These are phyloP conservation scores for Andrena bicolor DNA, from an alignment of 2,888 invertebrate species.

Conservation along the genomic window DNA sequence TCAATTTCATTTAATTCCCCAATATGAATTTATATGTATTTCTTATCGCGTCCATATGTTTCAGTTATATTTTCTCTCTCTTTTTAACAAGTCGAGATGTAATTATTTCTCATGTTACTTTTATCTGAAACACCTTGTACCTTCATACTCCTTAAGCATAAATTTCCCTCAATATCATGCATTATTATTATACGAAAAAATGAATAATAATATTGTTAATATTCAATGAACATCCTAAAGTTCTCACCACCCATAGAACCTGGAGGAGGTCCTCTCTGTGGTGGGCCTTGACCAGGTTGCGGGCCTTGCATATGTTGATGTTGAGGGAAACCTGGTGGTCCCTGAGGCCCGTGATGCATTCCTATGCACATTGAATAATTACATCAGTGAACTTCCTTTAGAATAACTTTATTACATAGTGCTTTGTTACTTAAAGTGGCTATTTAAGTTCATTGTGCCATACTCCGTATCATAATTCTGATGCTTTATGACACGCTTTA, in stretches of 20 bases:
- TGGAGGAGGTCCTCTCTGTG: slow-evolving; percentile 88
- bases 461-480: slow-evolving; percentile 4
- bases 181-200: slow-evolving; percentile 42
- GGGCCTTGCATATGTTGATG: slow-evolving; percentile 88
- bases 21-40: not conserved
- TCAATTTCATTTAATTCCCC: not conserved
- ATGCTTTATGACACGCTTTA: slow-evolving; percentile 15
- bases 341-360: slow-evolving; percentile 89
- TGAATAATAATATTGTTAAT: slow-evolving; percentile 63
- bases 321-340: slow-evolving; percentile 86
- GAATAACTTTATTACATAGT: slow-evolving; percentile 19
- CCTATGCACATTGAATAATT: slow-evolving; percentile 76
- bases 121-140: slow-evolving; percentile 71
- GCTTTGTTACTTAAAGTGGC: slow-evolving; percentile 31
- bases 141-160: slow-evolving; percentile 62
- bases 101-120: slow-evolving; percentile 10
- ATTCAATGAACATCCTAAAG: slow-evolving; percentile 74
- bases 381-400: slow-evolving; percentile 61
- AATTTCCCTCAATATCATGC: slow-evolving; percentile 76
- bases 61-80: not conserved
- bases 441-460: slow-evolving; percentile 31
- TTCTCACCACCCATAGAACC: slow-evolving; percentile 83
- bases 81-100: slow-evolving; percentile 13
- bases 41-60: not conserved
- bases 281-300: slow-evolving; percentile 90